Percentiles rank a stretch among this genome's conserved stretches.
Evolutionary conservation across 2,113 vertebrate genomes (phyloP).

Genomic region (Colinus virginianus): DNA sequence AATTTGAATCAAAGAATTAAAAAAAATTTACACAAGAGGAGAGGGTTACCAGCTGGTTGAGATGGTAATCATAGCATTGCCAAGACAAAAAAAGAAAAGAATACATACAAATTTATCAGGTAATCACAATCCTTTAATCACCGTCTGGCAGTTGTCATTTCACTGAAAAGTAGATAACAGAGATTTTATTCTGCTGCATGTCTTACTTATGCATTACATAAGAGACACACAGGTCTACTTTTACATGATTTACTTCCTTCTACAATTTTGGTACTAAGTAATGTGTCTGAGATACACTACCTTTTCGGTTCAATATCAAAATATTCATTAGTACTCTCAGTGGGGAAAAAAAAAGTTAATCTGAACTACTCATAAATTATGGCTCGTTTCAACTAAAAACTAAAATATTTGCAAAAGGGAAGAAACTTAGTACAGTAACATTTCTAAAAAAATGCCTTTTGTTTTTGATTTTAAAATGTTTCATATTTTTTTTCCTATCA

Average conservation of each 20-base stretch:
- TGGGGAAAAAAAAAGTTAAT: rapidly evolving
- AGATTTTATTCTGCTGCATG: not conserved
- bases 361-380: not conserved
- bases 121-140: not conserved
- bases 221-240: not conserved
- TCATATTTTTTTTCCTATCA: not conserved
- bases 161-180: not conserved
- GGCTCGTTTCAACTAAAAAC: not conserved
- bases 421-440: not conserved
- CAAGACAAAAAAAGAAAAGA: not conserved
- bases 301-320: not conserved
- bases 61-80: not conserved
- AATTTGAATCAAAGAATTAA: not conserved
- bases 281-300: rapidly evolving
- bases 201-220: not conserved
- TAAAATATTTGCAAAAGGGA: not conserved
- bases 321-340: not conserved
- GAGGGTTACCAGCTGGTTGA: not conserved
- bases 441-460: not conserved
- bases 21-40: not conserved
- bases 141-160: not conserved
- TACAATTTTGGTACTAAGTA: not conserved
- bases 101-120: not conserved
- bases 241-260: not conserved
- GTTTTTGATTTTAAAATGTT: not conserved